Conservation (phyloP, 2,888 invertebrate species). For the Apodemia mormo region DNA sequence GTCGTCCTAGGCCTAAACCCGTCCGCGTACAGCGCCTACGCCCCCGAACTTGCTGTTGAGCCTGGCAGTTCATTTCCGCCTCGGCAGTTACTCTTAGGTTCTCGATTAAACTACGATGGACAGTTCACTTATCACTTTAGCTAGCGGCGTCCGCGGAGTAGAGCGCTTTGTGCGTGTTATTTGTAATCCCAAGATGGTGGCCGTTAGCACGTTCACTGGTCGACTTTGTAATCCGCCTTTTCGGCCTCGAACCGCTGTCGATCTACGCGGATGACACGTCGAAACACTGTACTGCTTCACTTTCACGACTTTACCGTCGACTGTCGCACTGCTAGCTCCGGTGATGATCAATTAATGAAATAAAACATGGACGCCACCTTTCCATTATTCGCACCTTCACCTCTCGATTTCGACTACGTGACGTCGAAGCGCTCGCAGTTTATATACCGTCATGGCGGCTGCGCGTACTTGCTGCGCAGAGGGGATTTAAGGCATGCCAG, state of each 20-base stretch:
- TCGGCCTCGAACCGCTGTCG: conserved; percentile 74
- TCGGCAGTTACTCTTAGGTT: conserved; percentile 38
- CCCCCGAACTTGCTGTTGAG: conserved; percentile 50
- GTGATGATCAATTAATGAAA: conserved; percentile 72
- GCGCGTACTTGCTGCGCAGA: conserved; percentile 63
- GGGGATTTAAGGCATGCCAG: conserved; percentile 62
- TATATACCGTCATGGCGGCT: conserved; percentile 71
- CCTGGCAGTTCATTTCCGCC: conserved; percentile 54
- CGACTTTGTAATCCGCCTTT: conserved; percentile 53
- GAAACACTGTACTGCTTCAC: conserved; percentile 73
- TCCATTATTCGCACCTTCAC: conserved; percentile 77
- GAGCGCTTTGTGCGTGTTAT: conserved; percentile 51
- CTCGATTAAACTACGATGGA: conserved; percentile 43
- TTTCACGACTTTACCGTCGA: conserved; percentile 72
- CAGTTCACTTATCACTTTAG: conserved; percentile 60
- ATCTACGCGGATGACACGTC: conserved; percentile 77
- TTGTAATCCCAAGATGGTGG: conserved; percentile 60
- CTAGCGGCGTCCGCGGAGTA: conserved; percentile 51
- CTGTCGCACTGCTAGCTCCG: conserved; percentile 78
- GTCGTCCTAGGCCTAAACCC: conserved; percentile 45
- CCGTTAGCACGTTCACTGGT: conserved; percentile 52
- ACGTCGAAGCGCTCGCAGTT: conserved; percentile 61
- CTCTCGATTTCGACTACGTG: conserved; percentile 79
- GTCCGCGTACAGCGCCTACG: conserved; percentile 54
- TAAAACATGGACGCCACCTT: conserved; percentile 74